Base-by-base conservation (phyloP, 53 echinoderm and acorn worm genomes). In the Apostichopus leukothele region DNA sequence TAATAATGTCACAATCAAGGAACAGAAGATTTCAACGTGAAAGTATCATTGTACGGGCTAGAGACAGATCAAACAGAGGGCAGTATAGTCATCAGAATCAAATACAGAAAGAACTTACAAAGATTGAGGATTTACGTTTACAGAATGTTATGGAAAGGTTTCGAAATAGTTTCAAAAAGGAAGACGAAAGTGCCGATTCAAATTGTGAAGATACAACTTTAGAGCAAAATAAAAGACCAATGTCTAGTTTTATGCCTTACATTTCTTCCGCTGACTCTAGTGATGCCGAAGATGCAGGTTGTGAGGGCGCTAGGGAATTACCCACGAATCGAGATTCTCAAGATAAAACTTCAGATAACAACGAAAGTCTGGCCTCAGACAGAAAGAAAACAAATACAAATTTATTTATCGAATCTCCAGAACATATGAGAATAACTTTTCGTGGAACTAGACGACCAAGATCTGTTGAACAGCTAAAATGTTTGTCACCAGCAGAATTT, bases 81-180 rank as follows among this genome's bases (percentile, higher is more conserved):
- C 39, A 39, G 39, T 39, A 39, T 39, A 39, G 39, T 3, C 39
- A 39, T 39, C 39, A 39, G 39, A 39, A 39, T 39, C 39, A 39
- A 63, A 3, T 63, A 63, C 8, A 16, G 63, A 79, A 79, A 14
- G 79, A 79, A 51, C 79, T 79, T 53, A 79, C 51, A 7, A 79
- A 79, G 51, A 79, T 79, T 79, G 79, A 79, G 19, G n/a, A 79
- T 11, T 53, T 79, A n/a, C 79, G 51, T 79, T 12, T 79, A 18
- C 16, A 79, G 5, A 79, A 51, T 79, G 51, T 14, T 5, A 79
- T 79, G 79, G 18, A 79, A 10, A 79, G 50, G 16, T 79, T 79
- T 79, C 79, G 53, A 53, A 52, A 51, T 6, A 79, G 5, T 53
- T 79, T 79, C 53, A 10, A 13, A 63, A 13, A 63, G 50, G 1